Evolutionary conservation across 2,888 invertebrate species (phyloP), one percentile per base, ranked within the genome.

Genomic region (Drosophila vallismaia): DNA sequence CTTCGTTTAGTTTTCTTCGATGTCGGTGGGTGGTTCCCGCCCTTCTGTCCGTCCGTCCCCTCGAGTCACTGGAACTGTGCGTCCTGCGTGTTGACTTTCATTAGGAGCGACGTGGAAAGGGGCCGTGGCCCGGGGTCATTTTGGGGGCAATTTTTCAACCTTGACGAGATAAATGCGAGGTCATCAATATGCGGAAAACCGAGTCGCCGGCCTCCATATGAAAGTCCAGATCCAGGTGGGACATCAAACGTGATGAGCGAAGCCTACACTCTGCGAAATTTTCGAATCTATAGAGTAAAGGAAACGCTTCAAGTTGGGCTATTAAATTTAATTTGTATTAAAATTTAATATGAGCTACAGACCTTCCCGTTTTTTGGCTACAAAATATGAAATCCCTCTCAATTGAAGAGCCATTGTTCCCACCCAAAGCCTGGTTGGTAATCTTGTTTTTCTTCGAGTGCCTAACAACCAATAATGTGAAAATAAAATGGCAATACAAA

Each of bases 101-200:
- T 77, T 74, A 71, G 69, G 50, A 19, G 49, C 71, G 42, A 42
- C 14, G 19, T 42, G 14, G 68, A 50, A 24, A 19, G 19, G 19
- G 19, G 48, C 64, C 38, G 48, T 33, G 59, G 69, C 71, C 55
- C 70, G 31, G 52, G 60, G 69, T 68, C 69, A 54, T 60, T 60
- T 69, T 49, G 60, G 59, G 60, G 68, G 73, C 71, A 70, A 82
- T 80, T 81, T 81, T 76, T 81, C 77, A 81, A 69, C 75, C 75
- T 76, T 57, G 67, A 52, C 52, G 75, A 81, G 85, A 87, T 77
- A 76, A 73, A 88, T 81, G 58, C 62, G 29, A 19, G 19, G 36
- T 64, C 74, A 81, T 86, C 83, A 81, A 79, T 80, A 72, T 54
- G 31, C 14, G 38, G 28, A 9, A 56, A 24, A 9, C 31, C 24